phyloP scores from a whole-genome alignment of 2,888 invertebrate genomes.

The Dasysyrphus tricinctus region DNA sequence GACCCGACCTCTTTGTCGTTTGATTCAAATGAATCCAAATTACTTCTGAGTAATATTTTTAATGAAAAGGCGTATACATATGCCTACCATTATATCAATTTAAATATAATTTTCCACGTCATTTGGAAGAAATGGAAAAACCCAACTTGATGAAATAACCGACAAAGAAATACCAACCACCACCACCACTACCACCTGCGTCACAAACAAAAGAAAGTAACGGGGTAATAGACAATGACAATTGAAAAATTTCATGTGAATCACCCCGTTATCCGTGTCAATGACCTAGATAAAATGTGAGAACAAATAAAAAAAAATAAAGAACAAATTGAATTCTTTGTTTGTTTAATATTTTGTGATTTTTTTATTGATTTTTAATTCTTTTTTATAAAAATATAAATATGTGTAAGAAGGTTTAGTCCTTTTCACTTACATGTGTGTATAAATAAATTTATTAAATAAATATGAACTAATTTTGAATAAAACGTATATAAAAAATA shows the following conservation, averaged over 20 bases:
- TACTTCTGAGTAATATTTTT: slow-evolving; percentile 7
- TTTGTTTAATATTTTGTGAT: not conserved
- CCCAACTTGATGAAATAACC: slow-evolving; percentile 43
- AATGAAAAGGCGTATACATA: not conserved
- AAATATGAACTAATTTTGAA: not conserved
- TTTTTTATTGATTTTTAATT: slow-evolving; percentile 37
- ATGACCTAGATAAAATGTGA: slow-evolving; percentile 41
- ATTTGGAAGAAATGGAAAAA: slow-evolving; percentile 11
- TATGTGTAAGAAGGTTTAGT: not conserved
- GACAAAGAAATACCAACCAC: slow-evolving; percentile 34
- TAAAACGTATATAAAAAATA: not conserved
- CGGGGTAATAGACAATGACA: slow-evolving; percentile 24
- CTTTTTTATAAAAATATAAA: not conserved
- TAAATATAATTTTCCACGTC: slow-evolving; percentile 1
- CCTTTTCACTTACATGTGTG: not conserved
- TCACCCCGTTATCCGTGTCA: slow-evolving; percentile 47
- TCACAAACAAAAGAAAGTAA: slow-evolving; percentile 59
- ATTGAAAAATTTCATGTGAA: slow-evolving; percentile 37
- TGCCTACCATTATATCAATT: slow-evolving; percentile 9
- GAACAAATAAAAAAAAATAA: not conserved
- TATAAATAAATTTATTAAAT: not conserved
- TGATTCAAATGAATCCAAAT: not conserved
- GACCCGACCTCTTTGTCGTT: not conserved
- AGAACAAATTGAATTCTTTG: slow-evolving; percentile 27
- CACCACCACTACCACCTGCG: not conserved